Evolutionary conservation across 2,797 vertebrate genomes (phyloP).

Genomic region (Propithecus perrieri): DNA sequence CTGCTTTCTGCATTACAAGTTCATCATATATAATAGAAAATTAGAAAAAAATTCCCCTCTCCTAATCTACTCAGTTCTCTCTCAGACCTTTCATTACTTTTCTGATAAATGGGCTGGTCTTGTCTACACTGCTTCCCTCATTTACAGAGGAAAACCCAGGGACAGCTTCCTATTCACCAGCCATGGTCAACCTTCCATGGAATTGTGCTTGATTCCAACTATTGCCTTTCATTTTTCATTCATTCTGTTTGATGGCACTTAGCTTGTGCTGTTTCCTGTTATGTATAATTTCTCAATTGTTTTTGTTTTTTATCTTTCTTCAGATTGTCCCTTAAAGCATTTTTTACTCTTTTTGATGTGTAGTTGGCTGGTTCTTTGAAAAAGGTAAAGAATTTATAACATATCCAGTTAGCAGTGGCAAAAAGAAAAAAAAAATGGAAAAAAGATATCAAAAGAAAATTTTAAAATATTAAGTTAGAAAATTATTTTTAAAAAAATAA

Average conservation of each 20-base stretch:
- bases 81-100: neutral
- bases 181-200: accelerated
- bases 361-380: constrained; percentile 17
- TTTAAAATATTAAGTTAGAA: too few relatives aligned
- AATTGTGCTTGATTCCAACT: neutral
- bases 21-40: neutral
- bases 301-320: constrained; percentile 43
- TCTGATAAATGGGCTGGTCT: neutral
- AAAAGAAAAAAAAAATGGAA: too few relatives aligned
- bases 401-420: too few relatives aligned
- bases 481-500: too few relatives aligned
- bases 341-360: neutral
- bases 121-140: neutral
- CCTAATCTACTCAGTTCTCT: neutral
- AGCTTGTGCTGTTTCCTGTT: constrained; percentile 13
- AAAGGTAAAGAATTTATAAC: neutral
- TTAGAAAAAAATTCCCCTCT: neutral
- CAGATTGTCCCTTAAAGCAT: neutral
- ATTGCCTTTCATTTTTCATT: neutral
- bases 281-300: constrained; percentile 3
- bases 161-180: neutral
- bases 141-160: neutral
- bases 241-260: neutral
- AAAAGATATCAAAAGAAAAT: too few relatives aligned
- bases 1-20: neutral